These are phyloP conservation scores for Gymnothorax javanicus DNA, from an alignment of 2,797 vertebrate species.

Conservation along the genomic window DNA sequence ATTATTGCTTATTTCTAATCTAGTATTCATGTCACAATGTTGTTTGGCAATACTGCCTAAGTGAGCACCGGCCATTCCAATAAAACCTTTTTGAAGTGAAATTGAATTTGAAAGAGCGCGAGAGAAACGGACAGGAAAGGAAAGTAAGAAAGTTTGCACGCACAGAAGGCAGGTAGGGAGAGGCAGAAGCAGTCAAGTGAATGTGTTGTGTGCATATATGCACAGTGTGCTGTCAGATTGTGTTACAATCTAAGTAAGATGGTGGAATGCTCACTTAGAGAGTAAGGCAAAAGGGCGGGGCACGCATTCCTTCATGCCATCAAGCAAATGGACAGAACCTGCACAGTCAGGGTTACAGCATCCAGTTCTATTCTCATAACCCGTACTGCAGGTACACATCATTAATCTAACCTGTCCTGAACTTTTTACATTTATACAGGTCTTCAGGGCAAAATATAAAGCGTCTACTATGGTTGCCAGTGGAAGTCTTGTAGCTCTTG, in stretches of 20 bases:
- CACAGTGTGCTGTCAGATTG: slow-evolving; percentile 13
- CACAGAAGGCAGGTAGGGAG: neutral
- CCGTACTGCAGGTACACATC: neutral
- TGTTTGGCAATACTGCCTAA: too few relatives aligned
- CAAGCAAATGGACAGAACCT: neutral
- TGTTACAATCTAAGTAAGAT: slow-evolving; percentile 14
- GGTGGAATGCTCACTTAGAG: slow-evolving; percentile 21
- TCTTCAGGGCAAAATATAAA: slow-evolving; percentile 20
- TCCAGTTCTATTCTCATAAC: slow-evolving; percentile 41
- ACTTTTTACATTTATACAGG: slow-evolving; percentile 5
- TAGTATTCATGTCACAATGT: too few relatives aligned
- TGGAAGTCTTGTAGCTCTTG: slow-evolving; percentile 45
- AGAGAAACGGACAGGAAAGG: too few relatives aligned
- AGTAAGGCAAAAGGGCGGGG: neutral
- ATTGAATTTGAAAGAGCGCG: neutral
- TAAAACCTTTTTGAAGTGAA: too few relatives aligned
- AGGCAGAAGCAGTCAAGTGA: neutral
- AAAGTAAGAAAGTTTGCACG: neutral
- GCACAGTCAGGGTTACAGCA: neutral
- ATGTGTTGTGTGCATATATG: neutral
- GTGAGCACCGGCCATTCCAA: too few relatives aligned
- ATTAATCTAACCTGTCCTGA: neutral
- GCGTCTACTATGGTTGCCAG: slow-evolving; percentile 41
- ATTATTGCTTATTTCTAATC: too few relatives aligned
- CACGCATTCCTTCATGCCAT: slow-evolving; percentile 3